phyloP scores from a whole-genome alignment of 2,888 invertebrate species.

The Dryobota labecula region DNA sequence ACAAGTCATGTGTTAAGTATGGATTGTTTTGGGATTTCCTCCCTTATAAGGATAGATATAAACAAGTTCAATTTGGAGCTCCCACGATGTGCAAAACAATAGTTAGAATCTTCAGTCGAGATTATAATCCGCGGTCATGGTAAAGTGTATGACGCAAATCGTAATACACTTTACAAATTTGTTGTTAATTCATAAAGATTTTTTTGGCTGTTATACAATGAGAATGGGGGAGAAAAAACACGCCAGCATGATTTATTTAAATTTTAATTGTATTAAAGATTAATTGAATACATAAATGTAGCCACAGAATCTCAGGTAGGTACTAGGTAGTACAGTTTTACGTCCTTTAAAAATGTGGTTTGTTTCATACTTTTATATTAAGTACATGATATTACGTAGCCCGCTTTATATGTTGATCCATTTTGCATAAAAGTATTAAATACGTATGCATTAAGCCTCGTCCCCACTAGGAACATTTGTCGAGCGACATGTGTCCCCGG shows the following conservation, averaged over 20 bases:
- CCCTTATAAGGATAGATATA: background rate
- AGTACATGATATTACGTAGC: background rate
- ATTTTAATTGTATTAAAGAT: background rate
- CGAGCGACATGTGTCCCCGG: no score
- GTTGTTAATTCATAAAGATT: background rate
- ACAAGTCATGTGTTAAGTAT: background rate
- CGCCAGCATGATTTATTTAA: background rate
- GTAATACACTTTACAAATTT: constrained; percentile 9
- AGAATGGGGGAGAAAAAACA: background rate
- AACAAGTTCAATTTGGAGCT: constrained; percentile 14
- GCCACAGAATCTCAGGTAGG: background rate
- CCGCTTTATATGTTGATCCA: background rate
- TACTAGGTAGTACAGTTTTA: no score
- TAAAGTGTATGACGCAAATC: background rate
- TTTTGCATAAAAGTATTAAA: background rate
- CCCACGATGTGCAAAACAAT: constrained; percentile 37
- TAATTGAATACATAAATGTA: constrained; percentile 4
- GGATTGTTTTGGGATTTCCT: constrained; percentile 31
- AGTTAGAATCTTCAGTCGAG: background rate
- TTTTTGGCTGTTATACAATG: background rate
- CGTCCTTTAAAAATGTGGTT: background rate
- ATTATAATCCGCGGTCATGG: constrained; percentile 1
- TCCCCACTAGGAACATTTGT: no score
- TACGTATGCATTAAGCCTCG: background rate
- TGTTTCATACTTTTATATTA: background rate